Conservation (phyloP, 35 echinoderm and acorn worm species). For the Lytechinus pictus region DNA sequence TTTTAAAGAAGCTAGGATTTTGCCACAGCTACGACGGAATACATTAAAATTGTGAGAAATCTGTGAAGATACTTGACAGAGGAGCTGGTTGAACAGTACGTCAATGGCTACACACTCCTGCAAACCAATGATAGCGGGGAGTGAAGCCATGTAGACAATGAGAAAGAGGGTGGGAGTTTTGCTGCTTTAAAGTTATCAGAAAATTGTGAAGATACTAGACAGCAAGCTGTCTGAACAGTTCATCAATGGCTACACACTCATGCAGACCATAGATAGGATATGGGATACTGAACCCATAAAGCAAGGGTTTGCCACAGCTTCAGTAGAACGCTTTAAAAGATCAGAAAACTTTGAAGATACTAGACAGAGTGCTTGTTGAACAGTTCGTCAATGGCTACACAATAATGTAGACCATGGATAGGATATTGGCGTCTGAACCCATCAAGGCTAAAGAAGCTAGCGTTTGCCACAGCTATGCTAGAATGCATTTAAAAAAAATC, state of each 20-base stretch:
- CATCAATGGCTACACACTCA: slow-evolving; percentile 75
- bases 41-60: too few relatives aligned
- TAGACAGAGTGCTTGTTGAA: neutral
- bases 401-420: too few relatives aligned
- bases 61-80: too few relatives aligned
- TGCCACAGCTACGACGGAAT: too few relatives aligned
- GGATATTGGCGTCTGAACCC: neutral
- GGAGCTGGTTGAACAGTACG: neutral
- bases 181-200: slow-evolving; percentile 52
- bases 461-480: too few relatives aligned
- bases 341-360: too few relatives aligned
- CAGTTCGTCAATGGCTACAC: too few relatives aligned
- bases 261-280: slow-evolving; percentile 55
- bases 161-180: too few relatives aligned
- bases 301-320: too few relatives aligned
- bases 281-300: neutral
- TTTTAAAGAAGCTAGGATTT: neutral
- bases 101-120: neutral
- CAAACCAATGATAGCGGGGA: neutral
- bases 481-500: too few relatives aligned
- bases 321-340: too few relatives aligned
- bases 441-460: neutral
- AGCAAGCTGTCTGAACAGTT: slow-evolving; percentile 71
- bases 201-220: slow-evolving; percentile 63
- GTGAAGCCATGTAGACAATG: neutral